These are phyloP conservation scores for Dasypus novemcinctus DNA, from an alignment of 2,113 vertebrate genomes.

Conservation along the genomic window DNA sequence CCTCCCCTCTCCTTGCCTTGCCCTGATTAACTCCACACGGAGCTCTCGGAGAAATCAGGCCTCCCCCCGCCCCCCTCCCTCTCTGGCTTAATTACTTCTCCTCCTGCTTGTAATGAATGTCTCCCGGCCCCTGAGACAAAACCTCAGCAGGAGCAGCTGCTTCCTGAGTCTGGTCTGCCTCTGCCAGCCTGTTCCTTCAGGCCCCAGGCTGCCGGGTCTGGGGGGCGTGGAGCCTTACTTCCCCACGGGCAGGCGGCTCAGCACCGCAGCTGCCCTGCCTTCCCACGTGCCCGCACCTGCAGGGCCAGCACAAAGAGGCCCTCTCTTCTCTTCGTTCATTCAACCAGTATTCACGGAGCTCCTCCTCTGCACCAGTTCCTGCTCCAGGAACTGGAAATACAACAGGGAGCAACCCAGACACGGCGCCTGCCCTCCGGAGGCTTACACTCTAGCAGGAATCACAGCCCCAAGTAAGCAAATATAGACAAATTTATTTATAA, in stretches of 20 bases:
- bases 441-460: not conserved
- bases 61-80: not conserved
- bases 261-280: not conserved
- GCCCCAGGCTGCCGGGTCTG: not conserved
- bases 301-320: not conserved
- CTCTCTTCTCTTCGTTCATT: not conserved
- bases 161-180: not conserved
- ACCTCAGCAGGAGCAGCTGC: not conserved
- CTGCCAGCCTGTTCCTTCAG: not conserved
- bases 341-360: not conserved
- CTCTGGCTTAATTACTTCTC: constrained; percentile 65
- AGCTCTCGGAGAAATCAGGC: not conserved
- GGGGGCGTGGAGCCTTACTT: not conserved
- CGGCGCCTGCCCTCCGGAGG: not conserved
- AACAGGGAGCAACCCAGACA: not conserved
- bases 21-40: not conserved
- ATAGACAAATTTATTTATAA: not conserved
- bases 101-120: constrained; percentile 33
- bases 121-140: constrained; percentile 32
- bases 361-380: not conserved
- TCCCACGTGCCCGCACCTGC: fast-evolving
- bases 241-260: not conserved
- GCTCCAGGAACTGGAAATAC: not conserved
- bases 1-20: no score
- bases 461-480: not conserved